phyloP scores from a whole-genome alignment of 2,888 invertebrate species.

The Lepidocyrtoides sp. region DNA sequence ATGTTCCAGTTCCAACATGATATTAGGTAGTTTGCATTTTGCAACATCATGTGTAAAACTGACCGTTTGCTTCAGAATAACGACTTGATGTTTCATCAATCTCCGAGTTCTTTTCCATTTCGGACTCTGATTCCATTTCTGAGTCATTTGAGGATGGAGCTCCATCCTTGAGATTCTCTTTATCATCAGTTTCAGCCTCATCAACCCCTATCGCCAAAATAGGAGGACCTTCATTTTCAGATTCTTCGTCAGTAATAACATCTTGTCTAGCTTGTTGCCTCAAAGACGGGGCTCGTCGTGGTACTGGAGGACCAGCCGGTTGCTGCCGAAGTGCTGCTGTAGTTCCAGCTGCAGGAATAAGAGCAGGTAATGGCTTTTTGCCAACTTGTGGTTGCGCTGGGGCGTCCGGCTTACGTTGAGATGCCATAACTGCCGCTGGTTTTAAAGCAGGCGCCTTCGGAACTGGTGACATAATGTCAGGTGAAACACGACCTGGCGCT shows the following conservation, averaged over 20 bases:
- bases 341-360: conserved; percentile 67
- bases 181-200: conserved; percentile 72
- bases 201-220: conserved; percentile 51
- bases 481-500: conserved; percentile 66
- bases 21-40: neutral
- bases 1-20: neutral
- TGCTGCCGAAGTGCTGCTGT: conserved; percentile 10
- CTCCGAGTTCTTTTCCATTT: conserved; percentile 63
- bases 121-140: conserved; percentile 60
- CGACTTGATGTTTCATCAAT: conserved; percentile 63
- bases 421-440: conserved; percentile 38
- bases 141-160: conserved; percentile 56
- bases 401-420: conserved; percentile 50
- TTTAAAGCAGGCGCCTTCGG: conserved; percentile 58
- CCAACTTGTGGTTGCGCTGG: neutral
- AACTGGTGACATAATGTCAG: conserved; percentile 67
- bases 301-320: neutral
- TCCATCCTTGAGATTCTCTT: conserved; percentile 76
- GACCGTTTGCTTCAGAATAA: conserved; percentile 50
- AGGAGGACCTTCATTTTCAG: conserved; percentile 59
- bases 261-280: conserved; percentile 52
- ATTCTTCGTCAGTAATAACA: conserved; percentile 52
- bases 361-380: conserved; percentile 72
- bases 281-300: conserved; percentile 49
- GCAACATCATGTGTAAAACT: neutral